These are phyloP conservation scores for Phataginus tricuspis DNA, from an alignment of 2,797 vertebrate species.

Conservation along the genomic window DNA sequence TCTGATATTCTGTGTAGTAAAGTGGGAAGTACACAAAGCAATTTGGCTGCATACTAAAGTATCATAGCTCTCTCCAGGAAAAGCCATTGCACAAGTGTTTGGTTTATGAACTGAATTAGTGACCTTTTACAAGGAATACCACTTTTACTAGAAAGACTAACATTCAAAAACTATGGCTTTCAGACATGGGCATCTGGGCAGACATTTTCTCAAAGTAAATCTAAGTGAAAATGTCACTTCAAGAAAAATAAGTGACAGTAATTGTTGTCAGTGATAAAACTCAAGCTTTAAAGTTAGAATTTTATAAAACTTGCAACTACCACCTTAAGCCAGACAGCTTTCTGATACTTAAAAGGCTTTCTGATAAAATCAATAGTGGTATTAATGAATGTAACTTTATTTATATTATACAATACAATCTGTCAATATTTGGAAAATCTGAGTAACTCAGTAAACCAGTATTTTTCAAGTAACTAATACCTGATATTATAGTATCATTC, in stretches of 20 bases:
- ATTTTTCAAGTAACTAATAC: not conserved
- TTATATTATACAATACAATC: not conserved
- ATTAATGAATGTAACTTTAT: not conserved
- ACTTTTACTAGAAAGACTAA: not conserved
- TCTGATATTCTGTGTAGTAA: not conserved
- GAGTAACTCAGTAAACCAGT: not conserved
- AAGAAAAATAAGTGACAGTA: not conserved
- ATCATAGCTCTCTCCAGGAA: not conserved
- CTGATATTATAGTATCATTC: not conserved
- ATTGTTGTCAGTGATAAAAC: constrained; percentile 1
- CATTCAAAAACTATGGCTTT: constrained; percentile 30
- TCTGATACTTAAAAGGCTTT: not conserved
- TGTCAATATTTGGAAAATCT: constrained; percentile 40
- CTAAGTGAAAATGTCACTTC: not conserved
- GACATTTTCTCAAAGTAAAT: constrained; percentile 7
- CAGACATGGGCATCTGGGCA: not conserved
- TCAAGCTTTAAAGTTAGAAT: not conserved
- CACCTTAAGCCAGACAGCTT: not conserved
- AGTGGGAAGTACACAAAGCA: not conserved
- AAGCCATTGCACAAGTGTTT: not conserved
- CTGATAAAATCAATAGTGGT: not conserved
- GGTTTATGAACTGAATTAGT: not conserved
- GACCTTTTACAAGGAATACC: constrained; percentile 32
- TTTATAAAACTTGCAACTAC: not conserved
- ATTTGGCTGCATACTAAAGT: not conserved